phyloP scores from a whole-genome alignment of 2,113 vertebrate species.

The Crypturellus undulatus region DNA sequence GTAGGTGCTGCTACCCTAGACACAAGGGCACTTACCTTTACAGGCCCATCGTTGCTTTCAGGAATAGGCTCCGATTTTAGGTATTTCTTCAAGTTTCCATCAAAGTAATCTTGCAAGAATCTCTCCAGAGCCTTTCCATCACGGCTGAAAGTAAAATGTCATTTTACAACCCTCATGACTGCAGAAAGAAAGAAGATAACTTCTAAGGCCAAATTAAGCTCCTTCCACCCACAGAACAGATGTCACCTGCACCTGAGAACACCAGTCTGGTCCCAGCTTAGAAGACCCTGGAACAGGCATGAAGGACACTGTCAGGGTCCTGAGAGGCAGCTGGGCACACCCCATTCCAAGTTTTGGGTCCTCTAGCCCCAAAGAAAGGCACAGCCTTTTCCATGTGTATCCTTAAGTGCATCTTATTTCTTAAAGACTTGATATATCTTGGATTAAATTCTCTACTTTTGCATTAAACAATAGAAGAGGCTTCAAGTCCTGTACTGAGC shows the following conservation, averaged over 20 bases:
- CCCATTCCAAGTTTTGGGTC: neutral
- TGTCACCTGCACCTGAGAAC: neutral
- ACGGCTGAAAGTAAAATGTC: constrained; percentile 78
- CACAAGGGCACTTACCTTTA: constrained; percentile 84
- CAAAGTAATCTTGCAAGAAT: constrained; percentile 94
- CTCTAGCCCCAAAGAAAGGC: neutral
- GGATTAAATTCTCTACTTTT: neutral
- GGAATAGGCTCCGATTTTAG: constrained; percentile 94
- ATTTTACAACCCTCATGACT: neutral
- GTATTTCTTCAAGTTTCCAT: constrained; percentile 92
- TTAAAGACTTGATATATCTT: neutral
- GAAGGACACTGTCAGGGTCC: neutral
- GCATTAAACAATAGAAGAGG: neutral
- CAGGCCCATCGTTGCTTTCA: constrained; percentile 93
- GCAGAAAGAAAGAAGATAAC: neutral
- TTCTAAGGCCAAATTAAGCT: constrained; percentile 36
- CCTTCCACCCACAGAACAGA: constrained; percentile 44
- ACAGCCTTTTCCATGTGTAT: neutral
- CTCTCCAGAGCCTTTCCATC: constrained; percentile 94
- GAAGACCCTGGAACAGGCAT: neutral
- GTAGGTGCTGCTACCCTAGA: neutral
- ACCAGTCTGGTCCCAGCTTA: neutral
- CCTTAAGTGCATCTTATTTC: neutral
- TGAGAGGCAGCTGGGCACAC: neutral
- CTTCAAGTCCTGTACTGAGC: neutral